Percentiles rank a stretch among this genome's conserved stretches.
phyloP scores from a whole-genome alignment of 2,113 vertebrate genomes.

The Atractosteus spatula region DNA sequence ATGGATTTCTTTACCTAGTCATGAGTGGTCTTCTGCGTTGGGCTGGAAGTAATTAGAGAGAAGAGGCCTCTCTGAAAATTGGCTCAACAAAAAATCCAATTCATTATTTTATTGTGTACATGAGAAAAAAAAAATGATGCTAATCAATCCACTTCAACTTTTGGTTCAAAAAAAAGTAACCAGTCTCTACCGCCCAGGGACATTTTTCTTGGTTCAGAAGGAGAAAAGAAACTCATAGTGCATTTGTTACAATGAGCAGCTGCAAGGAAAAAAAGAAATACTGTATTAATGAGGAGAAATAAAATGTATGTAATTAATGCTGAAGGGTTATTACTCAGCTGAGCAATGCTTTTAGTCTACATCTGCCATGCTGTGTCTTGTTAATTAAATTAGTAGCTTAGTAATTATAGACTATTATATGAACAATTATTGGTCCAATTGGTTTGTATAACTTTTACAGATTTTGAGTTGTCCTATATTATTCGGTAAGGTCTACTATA shows the following conservation, averaged over 20 bases:
- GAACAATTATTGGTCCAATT: constrained; percentile 12
- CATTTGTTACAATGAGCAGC: constrained; percentile 58
- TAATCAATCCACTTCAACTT: constrained; percentile 75
- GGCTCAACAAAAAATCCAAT: constrained; percentile 58
- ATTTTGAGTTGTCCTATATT: neutral
- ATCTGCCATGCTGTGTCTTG: constrained; percentile 54
- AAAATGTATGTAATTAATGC: constrained; percentile 44
- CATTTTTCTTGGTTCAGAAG: constrained; percentile 57
- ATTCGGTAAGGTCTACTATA: no score
- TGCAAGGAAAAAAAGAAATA: constrained; percentile 33
- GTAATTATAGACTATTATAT: constrained; percentile 30
- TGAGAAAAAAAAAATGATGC: constrained; percentile 63
- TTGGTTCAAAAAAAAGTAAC: constrained; percentile 64
- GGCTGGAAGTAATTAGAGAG: constrained; percentile 80
- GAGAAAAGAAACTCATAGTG: constrained; percentile 24
- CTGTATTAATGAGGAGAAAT: constrained; percentile 32
- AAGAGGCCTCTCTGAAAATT: constrained; percentile 77
- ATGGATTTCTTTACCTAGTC: constrained; percentile 75
- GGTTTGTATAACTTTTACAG: neutral
- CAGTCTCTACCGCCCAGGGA: constrained; percentile 55
- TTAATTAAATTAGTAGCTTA: constrained; percentile 44
- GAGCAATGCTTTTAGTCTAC: constrained; percentile 63
- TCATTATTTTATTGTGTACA: constrained; percentile 75
- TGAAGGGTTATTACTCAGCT: constrained; percentile 53
- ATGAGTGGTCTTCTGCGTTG: constrained; percentile 66